Percentiles rank a stretch among this genome's conserved stretches.
Conservation (phyloP, 92 coral and sea anemone genomes). For the Zoanthus sansibaricus region DNA sequence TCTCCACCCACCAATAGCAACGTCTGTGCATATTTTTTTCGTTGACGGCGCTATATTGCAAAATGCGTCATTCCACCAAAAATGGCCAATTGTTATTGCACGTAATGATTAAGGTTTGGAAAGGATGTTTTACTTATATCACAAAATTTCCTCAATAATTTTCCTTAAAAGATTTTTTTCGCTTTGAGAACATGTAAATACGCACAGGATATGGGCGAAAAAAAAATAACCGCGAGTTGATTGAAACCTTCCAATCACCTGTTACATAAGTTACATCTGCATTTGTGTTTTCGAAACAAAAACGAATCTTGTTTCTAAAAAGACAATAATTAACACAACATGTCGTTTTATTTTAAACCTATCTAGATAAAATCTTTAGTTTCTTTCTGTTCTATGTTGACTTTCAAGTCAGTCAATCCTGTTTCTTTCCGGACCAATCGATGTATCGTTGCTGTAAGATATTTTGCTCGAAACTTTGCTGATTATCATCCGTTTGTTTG, state of each 20-base stretch:
- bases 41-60: conserved; percentile 19
- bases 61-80: conserved; percentile 30
- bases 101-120: background rate
- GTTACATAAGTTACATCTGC: background rate
- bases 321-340: background rate
- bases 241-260: background rate
- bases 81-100: background rate
- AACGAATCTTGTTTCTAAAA: background rate
- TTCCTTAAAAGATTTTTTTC: background rate
- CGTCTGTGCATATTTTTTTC: conserved; percentile 1
- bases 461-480: no score
- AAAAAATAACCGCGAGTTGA: background rate
- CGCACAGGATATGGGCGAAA: conserved; percentile 17
- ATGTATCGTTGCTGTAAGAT: no score
- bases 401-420: no score
- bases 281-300: background rate
- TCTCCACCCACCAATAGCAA: conserved; percentile 46
- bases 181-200: background rate
- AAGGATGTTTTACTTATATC: background rate
- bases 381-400: no score
- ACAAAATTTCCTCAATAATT: background rate
- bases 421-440: no score
- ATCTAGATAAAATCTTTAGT: no score
- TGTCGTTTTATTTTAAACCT: background rate
- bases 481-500: no score